Percentiles rank a stretch among this genome's conserved stretches.
Evolutionary conservation across 1,140 invertebrate genomes (phyloP).

Genomic region (Thrips palmi): DNA sequence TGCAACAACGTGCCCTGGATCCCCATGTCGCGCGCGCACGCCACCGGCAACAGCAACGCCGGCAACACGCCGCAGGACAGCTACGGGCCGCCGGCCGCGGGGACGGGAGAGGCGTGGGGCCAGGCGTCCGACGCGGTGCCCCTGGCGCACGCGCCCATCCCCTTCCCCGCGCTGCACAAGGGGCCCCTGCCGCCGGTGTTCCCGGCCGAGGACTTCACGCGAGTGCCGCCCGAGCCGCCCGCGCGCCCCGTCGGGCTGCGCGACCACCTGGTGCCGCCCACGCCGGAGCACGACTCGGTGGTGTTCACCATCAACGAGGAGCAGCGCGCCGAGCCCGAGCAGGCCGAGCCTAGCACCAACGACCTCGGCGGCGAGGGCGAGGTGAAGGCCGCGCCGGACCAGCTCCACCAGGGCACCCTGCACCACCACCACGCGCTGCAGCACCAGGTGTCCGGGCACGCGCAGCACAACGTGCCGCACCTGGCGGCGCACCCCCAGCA

Average conservation of each 20-base stretch:
- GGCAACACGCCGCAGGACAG: too few relatives aligned
- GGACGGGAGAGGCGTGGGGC: too few relatives aligned
- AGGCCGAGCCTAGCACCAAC: conserved; percentile 8
- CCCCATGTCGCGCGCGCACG: conserved; percentile 29
- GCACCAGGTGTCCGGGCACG: conserved; percentile 12
- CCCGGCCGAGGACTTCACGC: too few relatives aligned
- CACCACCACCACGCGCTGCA: conserved; percentile 6
- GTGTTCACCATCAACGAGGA: conserved; percentile 2
- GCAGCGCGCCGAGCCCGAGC: too few relatives aligned
- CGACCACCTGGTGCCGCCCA: conserved; percentile 5
- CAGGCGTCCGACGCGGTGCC: conserved; percentile 6
- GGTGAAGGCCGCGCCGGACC: neutral
- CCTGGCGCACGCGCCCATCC: conserved; percentile 3
- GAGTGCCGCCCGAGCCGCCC: too few relatives aligned
- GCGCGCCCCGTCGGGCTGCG: too few relatives aligned
- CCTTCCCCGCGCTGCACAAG: conserved; percentile 5
- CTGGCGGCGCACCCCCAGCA: neutral
- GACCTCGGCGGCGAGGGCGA: conserved; percentile 10
- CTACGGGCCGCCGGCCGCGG: too few relatives aligned
- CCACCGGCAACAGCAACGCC: neutral
- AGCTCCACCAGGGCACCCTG: neutral
- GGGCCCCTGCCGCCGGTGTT: conserved; percentile 6
- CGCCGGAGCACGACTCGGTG: conserved; percentile 2
- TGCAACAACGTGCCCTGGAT: conserved; percentile 63
- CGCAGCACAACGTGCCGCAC: conserved; percentile 10